Percentiles rank a stretch among this genome's conserved stretches.
Conservation (phyloP, 1,140 invertebrate species). For the Tetramorium simillimum region DNA sequence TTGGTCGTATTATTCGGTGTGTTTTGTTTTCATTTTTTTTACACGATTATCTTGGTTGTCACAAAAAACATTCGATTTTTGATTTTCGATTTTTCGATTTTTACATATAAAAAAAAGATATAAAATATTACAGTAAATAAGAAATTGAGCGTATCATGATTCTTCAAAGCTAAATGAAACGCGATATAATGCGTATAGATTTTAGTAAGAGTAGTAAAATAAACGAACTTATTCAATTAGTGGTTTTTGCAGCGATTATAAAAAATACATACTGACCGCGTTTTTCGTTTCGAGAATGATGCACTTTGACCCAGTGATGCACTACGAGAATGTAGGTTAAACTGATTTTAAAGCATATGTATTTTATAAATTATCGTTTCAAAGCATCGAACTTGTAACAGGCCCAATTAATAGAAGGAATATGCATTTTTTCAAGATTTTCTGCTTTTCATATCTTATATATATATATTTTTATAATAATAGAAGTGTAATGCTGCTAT, state of each 20-base stretch:
- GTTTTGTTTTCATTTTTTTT: neutral
- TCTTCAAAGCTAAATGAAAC: constrained; percentile 1
- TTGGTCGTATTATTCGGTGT: neutral
- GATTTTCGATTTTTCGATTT: too few relatives aligned
- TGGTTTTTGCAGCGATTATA: constrained; percentile 5
- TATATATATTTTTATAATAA: neutral
- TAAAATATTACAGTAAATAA: constrained; percentile 1
- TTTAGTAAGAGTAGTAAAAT: constrained; percentile 8
- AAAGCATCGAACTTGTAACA: neutral
- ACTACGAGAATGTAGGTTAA: constrained; percentile 45
- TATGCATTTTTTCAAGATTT: neutral
- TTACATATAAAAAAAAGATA: too few relatives aligned
- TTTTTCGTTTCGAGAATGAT: constrained; percentile 54
- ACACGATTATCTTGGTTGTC: neutral
- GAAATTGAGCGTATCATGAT: neutral
- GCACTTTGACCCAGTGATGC: constrained; percentile 51
- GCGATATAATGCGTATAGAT: neutral
- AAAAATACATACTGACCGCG: constrained; percentile 34
- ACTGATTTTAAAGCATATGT: constrained; percentile 24
- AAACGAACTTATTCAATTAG: constrained; percentile 38
- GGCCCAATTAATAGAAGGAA: neutral
- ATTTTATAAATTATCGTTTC: constrained; percentile 34
- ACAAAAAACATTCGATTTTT: neutral
- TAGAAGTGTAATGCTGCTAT: neutral
- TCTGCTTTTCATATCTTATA: neutral